phyloP scores from a whole-genome alignment of 2,797 vertebrate species.

The Cuculus canorus region DNA sequence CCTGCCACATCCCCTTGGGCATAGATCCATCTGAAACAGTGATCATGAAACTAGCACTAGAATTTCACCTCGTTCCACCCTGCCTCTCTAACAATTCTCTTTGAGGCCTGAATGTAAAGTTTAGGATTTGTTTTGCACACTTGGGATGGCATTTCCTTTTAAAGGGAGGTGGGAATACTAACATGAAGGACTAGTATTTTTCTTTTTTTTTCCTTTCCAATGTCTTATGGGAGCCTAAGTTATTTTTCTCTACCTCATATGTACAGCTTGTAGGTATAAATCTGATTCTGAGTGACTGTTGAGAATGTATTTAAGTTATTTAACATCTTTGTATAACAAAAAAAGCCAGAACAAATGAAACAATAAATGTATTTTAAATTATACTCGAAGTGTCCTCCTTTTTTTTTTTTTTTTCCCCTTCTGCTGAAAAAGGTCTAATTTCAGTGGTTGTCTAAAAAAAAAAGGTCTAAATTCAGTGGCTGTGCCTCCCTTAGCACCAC shows the following conservation, averaged over 20 bases:
- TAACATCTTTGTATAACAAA: slow-evolving; percentile 99
- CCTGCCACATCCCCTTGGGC: not conserved
- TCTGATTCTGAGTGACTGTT: slow-evolving; percentile 98
- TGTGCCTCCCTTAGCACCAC: not conserved
- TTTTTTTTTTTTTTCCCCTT: not conserved
- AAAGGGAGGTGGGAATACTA: slow-evolving; percentile 79
- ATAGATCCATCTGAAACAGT: not conserved
- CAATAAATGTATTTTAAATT: slow-evolving; percentile 99
- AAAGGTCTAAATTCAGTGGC: not conserved
- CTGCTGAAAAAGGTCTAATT: not conserved
- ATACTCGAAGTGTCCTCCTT: slow-evolving; percentile 52
- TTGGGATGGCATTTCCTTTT: slow-evolving; percentile 75
- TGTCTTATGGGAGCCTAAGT: slow-evolving; percentile 95
- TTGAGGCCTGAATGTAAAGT: slow-evolving; percentile 60
- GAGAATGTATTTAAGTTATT: slow-evolving; percentile 99
- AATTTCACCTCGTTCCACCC: not conserved
- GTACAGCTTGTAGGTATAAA: slow-evolving; percentile 97
- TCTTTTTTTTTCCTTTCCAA: slow-evolving; percentile 80
- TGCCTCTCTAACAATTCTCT: not conserved
- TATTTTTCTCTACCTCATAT: slow-evolving; percentile 99
- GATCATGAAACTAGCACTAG: not conserved
- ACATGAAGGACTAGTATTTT: slow-evolving; percentile 76
- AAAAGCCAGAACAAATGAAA: slow-evolving; percentile 94
- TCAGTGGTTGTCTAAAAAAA: not conserved
- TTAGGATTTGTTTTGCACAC: slow-evolving; percentile 84